Conservation (phyloP, 1,140 invertebrate genomes). For the Himalopsyche phryganea region DNA sequence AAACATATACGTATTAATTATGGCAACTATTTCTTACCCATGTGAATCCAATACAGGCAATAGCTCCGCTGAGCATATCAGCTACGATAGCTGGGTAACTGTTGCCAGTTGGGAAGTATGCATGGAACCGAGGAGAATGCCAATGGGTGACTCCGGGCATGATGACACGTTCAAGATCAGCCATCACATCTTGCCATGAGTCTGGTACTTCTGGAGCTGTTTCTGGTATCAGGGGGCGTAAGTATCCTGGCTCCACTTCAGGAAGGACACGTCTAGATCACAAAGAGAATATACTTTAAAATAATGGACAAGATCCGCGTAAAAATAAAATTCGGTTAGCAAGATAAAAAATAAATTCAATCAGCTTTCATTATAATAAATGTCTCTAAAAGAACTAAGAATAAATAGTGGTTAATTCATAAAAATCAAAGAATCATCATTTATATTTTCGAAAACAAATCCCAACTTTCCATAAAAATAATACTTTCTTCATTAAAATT, state of each 20-base stretch:
- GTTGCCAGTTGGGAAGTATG: constrained; percentile 96
- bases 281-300: too few relatives aligned
- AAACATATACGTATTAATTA: too few relatives aligned
- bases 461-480: too few relatives aligned
- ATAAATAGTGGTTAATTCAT: too few relatives aligned
- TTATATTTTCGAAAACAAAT: too few relatives aligned
- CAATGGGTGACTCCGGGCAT: constrained; percentile 98
- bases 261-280: constrained; percentile 70
- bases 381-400: too few relatives aligned
- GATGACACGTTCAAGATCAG: constrained; percentile 87
- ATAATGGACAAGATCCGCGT: too few relatives aligned
- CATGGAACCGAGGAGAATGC: constrained; percentile 96
- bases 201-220: constrained; percentile 79
- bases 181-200: constrained; percentile 85
- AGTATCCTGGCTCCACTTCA: constrained; percentile 77
- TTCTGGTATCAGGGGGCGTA: constrained; percentile 78
- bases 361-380: too few relatives aligned
- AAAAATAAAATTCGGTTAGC: too few relatives aligned
- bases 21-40: constrained; percentile 79
- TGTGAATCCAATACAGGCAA: constrained; percentile 86
- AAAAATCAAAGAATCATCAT: too few relatives aligned
- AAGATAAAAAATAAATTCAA: too few relatives aligned
- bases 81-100: constrained; percentile 90
- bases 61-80: constrained; percentile 94
- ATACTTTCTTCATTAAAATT: too few relatives aligned